Base-by-base conservation (phyloP, 2,888 invertebrate genomes). In the Pelosia muscerda region DNA sequence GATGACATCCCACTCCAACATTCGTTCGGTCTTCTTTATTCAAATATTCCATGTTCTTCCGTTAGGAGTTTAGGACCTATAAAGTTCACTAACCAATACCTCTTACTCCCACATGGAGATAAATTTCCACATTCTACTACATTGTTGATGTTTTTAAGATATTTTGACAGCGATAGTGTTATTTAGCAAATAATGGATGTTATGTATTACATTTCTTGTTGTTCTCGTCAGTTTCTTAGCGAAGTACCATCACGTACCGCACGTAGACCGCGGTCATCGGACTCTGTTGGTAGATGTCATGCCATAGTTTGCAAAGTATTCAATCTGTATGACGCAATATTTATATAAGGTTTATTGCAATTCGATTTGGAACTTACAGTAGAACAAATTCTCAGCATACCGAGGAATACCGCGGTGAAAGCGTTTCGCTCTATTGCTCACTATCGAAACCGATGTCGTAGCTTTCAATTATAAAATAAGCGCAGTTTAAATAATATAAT, bases 171-270 rank as follows among this genome's bases (percentile, higher is more conserved):
- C 6, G 2, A 49, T n/a, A n/a, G n/a, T 9, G n/a, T 6, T 42
- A 15, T 38, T 38, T 38, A 15, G 38, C 15, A 38, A 1, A 38
- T 4, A 6, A 13, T 34, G 2, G 1, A 13, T 34, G 34, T 34
- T 34, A 34, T 13, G 13, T 34, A 34, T 6, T 34, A 34, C 31
- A 31, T 28, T 4, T 26, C 13, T 56, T 28, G 42, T 42, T 19
- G 79, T 69, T 70, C 54, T 34, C 38, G n/a, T n/a, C n/a, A n/a
- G 58, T 67, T 58, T 58, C 34, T 38, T 63, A 60, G 55, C 57
- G 65, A 67, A 64, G 70, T 72, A 72, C 61, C 66, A 61, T 68
- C 67, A 76, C 65, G 65, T 65, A 63, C 38, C 55, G 23, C 58
- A 28, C 22, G 57, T 53, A 38, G 49, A 28, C 42, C 19, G 26